Conservation (phyloP, 2,888 invertebrate species). For the Chouioia cunea region DNA sequence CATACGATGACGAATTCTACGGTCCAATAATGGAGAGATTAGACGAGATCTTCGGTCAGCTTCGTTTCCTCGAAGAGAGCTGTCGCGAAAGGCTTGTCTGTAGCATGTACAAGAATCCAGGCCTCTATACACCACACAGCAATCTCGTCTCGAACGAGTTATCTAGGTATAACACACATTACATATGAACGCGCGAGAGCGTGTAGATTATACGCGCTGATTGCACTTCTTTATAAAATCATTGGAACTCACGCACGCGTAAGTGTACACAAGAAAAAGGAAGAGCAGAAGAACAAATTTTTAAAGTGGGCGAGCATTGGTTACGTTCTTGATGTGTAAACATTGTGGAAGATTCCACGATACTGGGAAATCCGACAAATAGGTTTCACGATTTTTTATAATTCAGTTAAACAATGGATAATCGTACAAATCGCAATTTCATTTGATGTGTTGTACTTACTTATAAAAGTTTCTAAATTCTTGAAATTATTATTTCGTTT, state of each 20-base stretch:
- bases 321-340: background rate
- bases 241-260: background rate
- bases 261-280: background rate
- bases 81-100: slow-evolving; percentile 87
- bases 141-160: slow-evolving; percentile 88
- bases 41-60: slow-evolving; percentile 79
- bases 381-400: too few relatives aligned
- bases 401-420: too few relatives aligned
- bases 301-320: background rate
- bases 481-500: too few relatives aligned
- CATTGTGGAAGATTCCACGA: too few relatives aligned
- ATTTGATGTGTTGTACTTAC: too few relatives aligned
- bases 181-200: too few relatives aligned
- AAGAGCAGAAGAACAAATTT: background rate
- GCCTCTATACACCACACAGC: slow-evolving; percentile 86
- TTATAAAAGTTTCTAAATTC: too few relatives aligned
- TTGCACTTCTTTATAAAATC: background rate
- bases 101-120: slow-evolving; percentile 86
- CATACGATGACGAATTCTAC: slow-evolving; percentile 74
- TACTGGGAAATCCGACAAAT: too few relatives aligned
- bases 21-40: slow-evolving; percentile 83
- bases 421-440: too few relatives aligned
- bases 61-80: slow-evolving; percentile 78
- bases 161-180: slow-evolving; percentile 77
- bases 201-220: background rate